Evolutionary conservation across 2,113 vertebrate species (phyloP).

Genomic region (Ceyx melanurus): DNA sequence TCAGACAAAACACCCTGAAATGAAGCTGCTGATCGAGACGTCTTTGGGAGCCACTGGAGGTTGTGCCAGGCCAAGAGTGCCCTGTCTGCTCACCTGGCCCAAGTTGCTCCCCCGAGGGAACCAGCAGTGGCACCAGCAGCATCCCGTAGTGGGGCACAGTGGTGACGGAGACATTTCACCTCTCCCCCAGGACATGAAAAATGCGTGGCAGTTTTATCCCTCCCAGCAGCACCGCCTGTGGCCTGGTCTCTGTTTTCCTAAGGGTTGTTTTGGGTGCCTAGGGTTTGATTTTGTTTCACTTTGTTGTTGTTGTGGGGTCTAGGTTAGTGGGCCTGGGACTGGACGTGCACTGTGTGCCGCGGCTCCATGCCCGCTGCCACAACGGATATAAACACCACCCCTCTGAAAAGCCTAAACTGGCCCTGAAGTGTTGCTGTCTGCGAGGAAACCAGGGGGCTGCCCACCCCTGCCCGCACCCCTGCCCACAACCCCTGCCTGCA

Average conservation of each 20-base stretch:
- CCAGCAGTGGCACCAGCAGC: neutral
- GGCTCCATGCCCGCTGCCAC: neutral
- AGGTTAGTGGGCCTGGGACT: neutral
- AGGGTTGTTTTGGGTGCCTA: neutral
- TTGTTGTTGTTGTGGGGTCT: neutral
- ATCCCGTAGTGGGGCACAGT: fast-evolving
- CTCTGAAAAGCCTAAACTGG: fast-evolving
- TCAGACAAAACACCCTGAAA: neutral
- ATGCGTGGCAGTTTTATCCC: neutral
- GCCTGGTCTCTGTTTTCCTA: neutral
- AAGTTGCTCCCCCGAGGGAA: neutral
- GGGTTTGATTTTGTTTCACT: neutral
- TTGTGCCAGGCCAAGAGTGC: neutral
- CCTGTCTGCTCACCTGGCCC: neutral
- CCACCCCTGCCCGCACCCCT: neutral
- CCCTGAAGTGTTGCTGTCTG: neutral
- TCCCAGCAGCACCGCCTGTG: neutral
- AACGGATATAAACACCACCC: fast-evolving
- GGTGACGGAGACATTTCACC: neutral
- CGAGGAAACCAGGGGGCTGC: neutral
- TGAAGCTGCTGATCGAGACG: neutral
- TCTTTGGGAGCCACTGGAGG: fast-evolving
- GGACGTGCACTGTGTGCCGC: fast-evolving
- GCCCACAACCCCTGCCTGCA: neutral
- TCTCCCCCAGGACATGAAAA: neutral